Conservation (phyloP, 2,113 vertebrate species). For the Piaya cayana region DNA sequence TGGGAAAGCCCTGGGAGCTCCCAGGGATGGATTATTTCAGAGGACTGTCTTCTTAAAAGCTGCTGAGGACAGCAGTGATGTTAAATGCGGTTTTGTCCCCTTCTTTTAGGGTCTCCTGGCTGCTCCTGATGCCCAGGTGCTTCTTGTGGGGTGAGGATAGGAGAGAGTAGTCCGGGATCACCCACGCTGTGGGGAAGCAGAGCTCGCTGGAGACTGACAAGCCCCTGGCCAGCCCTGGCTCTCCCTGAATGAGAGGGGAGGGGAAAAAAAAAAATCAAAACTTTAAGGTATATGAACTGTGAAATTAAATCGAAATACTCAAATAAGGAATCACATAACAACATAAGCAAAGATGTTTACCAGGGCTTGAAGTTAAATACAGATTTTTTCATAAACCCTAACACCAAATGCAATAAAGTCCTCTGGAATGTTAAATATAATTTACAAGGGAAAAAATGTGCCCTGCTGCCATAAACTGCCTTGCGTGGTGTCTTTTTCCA, state of each 20-base stretch:
- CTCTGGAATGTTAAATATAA: slow-evolving; percentile 82
- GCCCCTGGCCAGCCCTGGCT: not conserved
- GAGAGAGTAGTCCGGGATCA: not conserved
- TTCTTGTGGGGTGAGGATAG: not conserved
- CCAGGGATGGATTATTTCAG: not conserved
- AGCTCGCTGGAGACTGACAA: not conserved
- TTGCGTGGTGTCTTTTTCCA: not conserved
- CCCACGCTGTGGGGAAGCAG: not conserved
- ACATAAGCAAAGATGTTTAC: slow-evolving; percentile 83
- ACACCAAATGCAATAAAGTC: slow-evolving; percentile 77
- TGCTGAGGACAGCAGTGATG: not conserved
- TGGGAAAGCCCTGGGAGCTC: not conserved
- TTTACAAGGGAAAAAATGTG: slow-evolving; percentile 68
- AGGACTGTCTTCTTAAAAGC: not conserved
- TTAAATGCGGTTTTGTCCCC: not conserved
- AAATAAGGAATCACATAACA: slow-evolving; percentile 80
- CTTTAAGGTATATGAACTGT: slow-evolving; percentile 84
- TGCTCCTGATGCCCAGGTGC: not conserved
- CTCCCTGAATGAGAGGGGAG: slow-evolving; percentile 40
- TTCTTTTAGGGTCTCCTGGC: not conserved
- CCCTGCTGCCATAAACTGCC: slow-evolving; percentile 32
- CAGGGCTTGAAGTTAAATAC: slow-evolving; percentile 86
- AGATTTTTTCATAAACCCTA: slow-evolving; percentile 80
- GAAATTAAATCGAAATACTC: slow-evolving; percentile 85
- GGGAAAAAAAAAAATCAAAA: slow-evolving; percentile 68